phyloP scores from a whole-genome alignment of 2,113 vertebrate species.

The Sylvietta virens region DNA sequence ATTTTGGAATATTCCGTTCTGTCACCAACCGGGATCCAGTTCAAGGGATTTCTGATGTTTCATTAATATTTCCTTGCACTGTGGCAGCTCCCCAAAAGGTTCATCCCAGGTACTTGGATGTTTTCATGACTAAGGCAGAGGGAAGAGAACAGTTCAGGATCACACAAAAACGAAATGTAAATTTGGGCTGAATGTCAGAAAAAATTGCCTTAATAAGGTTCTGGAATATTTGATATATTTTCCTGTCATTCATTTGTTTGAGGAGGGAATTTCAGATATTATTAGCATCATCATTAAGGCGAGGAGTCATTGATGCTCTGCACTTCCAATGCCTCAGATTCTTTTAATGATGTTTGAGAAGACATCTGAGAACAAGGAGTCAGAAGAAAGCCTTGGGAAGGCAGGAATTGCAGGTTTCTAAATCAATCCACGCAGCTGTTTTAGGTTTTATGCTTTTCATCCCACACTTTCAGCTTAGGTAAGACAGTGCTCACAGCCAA shows the following conservation, averaged over 20 bases:
- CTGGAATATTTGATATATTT: neutral
- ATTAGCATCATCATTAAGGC: constrained; percentile 13
- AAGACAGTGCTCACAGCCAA: constrained; percentile 18
- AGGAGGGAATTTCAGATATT: neutral
- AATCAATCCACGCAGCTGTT: neutral
- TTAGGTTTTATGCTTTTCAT: neutral
- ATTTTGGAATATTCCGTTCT: neutral
- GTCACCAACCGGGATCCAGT: fast-evolving
- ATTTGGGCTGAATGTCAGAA: neutral
- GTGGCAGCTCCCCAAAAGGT: neutral
- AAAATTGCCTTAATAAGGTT: neutral
- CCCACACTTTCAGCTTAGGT: neutral
- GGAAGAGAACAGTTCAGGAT: neutral
- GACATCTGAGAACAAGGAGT: neutral
- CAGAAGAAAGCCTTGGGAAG: neutral
- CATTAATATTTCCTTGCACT: neutral
- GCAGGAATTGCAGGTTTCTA: neutral
- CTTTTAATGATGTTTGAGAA: neutral
- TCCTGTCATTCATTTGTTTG: neutral
- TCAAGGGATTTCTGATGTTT: neutral
- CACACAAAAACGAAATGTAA: neutral
- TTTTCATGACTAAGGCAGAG: neutral
- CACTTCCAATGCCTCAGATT: neutral
- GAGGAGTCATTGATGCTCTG: neutral
- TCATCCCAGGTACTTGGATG: neutral